These are phyloP conservation scores for Etheostoma cragini DNA, from an alignment of 2,113 vertebrate species.

Conservation along the genomic window DNA sequence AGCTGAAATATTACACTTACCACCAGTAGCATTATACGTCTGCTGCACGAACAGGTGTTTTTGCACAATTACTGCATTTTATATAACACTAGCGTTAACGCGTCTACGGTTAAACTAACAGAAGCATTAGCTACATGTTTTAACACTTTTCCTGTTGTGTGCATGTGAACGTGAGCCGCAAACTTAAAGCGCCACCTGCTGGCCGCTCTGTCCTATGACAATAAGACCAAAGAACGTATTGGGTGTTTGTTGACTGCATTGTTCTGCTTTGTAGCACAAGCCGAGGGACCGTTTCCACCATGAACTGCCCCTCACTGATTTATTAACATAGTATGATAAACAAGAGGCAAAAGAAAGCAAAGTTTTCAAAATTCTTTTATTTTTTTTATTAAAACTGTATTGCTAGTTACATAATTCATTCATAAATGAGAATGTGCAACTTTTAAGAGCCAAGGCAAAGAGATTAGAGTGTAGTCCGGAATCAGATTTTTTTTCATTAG, in stretches of 20 bases:
- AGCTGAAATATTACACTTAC: conserved; percentile 26
- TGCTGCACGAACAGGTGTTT: neutral
- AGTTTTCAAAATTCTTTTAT: conserved; percentile 71
- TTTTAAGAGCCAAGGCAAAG: conserved; percentile 83
- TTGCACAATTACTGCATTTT: neutral
- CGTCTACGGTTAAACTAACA: neutral
- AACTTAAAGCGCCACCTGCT: conserved; percentile 27
- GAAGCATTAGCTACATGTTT: too few species aligned
- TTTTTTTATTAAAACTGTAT: conserved; percentile 86
- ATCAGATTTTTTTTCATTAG: conserved; percentile 66
- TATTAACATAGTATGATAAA: neutral
- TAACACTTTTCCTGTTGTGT: neutral
- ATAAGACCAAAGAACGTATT: neutral
- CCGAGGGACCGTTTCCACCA: neutral
- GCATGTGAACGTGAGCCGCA: neutral
- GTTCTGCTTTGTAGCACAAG: neutral
- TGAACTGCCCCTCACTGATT: neutral
- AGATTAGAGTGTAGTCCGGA: conserved; percentile 75
- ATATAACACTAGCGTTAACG: neutral
- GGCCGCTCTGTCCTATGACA: neutral
- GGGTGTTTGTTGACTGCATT: too few species aligned
- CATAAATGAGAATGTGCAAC: conserved; percentile 85
- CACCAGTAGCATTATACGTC: conserved; percentile 21
- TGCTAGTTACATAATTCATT: conserved; percentile 85
- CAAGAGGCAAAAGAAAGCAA: neutral